These are phyloP conservation scores for Liodrosophila aerea DNA, from an alignment of 2,888 invertebrate species.

Conservation along the genomic window DNA sequence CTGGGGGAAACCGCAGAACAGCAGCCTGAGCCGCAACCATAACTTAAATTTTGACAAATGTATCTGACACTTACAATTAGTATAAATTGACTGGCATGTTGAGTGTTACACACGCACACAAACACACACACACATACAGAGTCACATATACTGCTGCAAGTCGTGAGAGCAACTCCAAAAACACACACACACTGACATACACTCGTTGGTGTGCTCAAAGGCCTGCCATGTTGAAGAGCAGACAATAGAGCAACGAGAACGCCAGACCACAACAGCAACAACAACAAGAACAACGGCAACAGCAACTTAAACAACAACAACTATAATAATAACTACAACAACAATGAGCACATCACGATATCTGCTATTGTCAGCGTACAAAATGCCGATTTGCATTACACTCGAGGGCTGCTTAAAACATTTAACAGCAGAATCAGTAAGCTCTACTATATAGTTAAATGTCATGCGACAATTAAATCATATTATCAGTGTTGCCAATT, in stretches of 20 bases:
- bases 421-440: slow-evolving; percentile 8
- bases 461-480: too few relatives aligned
- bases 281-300: slow-evolving; percentile 8
- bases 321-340: slow-evolving; percentile 49
- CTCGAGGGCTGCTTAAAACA: slow-evolving; percentile 43
- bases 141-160: slow-evolving; percentile 17
- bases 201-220: slow-evolving; percentile 14
- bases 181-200: slow-evolving; percentile 6
- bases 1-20: slow-evolving; percentile 60
- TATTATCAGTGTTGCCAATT: too few relatives aligned
- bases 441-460: too few relatives aligned
- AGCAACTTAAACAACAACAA: slow-evolving; percentile 22
- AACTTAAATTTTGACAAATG: slow-evolving; percentile 77
- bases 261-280: slow-evolving; percentile 49
- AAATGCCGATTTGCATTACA: slow-evolving; percentile 77
- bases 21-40: slow-evolving; percentile 64
- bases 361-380: slow-evolving; percentile 74
- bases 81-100: slow-evolving; percentile 79
- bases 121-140: slow-evolving; percentile 23
- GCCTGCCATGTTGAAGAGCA: slow-evolving; percentile 45
- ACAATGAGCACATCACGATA: slow-evolving; percentile 70
- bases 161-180: background rate
- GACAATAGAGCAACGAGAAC: slow-evolving; percentile 69
- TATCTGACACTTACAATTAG: slow-evolving; percentile 78
- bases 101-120: slow-evolving; percentile 71